Evolutionary conservation across 2,113 vertebrate genomes (phyloP).

Genomic region (Grantiella picta): DNA sequence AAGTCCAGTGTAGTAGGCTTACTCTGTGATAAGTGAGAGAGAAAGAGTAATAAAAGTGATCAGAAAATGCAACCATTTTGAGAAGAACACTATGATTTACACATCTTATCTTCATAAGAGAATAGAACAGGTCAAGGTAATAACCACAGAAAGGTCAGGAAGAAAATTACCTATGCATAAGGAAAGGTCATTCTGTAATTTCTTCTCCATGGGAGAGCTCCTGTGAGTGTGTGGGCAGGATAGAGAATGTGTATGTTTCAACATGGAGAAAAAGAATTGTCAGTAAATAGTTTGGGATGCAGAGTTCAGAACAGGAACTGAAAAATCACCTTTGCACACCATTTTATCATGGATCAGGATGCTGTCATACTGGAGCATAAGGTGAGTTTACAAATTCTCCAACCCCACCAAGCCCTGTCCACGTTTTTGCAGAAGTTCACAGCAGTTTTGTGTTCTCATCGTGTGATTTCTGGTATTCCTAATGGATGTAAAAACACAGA

Average conservation of each 20-base stretch:
- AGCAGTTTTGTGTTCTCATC: neutral
- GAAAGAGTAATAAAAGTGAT: neutral
- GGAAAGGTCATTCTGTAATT: neutral
- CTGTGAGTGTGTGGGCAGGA: neutral
- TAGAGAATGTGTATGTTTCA: neutral
- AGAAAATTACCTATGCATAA: neutral
- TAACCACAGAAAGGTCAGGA: neutral
- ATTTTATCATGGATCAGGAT: neutral
- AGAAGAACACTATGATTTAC: neutral
- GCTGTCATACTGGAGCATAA: neutral
- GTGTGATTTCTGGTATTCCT: neutral
- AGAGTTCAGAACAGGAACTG: neutral
- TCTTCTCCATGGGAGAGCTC: neutral
- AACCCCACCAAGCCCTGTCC: rapidly evolving
- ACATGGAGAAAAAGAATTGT: neutral
- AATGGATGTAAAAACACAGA: neutral
- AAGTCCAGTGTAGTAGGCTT: neutral
- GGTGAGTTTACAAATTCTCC: neutral
- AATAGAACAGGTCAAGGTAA: neutral
- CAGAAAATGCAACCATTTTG: neutral
- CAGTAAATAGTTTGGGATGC: neutral
- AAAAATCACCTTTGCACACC: neutral
- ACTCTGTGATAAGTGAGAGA: neutral
- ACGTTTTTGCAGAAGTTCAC: neutral
- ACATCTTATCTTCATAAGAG: neutral